Conservation (phyloP, 2,113 vertebrate genomes). For the Morphnarchus princeps region DNA sequence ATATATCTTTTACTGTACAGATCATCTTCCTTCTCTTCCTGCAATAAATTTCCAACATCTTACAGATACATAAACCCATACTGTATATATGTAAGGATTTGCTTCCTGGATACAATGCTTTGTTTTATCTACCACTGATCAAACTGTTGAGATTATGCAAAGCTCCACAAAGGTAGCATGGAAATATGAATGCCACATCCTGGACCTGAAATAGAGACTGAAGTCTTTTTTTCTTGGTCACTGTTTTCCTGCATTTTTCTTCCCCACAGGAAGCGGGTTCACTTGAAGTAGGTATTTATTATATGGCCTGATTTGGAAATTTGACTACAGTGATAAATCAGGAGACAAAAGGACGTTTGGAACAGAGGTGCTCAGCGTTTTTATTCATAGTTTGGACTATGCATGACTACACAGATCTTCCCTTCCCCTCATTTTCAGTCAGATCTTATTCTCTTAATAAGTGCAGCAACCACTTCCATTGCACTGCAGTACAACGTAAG, state of each 20-base stretch:
- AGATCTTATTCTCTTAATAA: not conserved
- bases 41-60: not conserved
- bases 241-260: not conserved
- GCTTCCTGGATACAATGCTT: not conserved
- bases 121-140: not conserved
- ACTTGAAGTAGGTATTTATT: slow-evolving; percentile 14
- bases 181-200: not conserved
- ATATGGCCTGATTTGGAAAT: not conserved
- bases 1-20: not conserved
- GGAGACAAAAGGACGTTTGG: not conserved
- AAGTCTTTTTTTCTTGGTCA: not conserved
- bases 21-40: not conserved
- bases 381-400: not conserved
- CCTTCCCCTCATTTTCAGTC: not conserved
- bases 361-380: not conserved
- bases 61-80: not conserved
- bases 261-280: slow-evolving; percentile 8
- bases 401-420: not conserved
- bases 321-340: not conserved
- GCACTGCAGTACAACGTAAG: not conserved
- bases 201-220: not conserved
- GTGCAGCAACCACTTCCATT: not conserved
- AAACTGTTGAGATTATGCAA: not conserved
- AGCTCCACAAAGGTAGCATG: not conserved
- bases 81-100: not conserved